These are phyloP conservation scores for Mus pahari DNA, from an alignment of 2,113 vertebrate species.

Conservation along the genomic window DNA sequence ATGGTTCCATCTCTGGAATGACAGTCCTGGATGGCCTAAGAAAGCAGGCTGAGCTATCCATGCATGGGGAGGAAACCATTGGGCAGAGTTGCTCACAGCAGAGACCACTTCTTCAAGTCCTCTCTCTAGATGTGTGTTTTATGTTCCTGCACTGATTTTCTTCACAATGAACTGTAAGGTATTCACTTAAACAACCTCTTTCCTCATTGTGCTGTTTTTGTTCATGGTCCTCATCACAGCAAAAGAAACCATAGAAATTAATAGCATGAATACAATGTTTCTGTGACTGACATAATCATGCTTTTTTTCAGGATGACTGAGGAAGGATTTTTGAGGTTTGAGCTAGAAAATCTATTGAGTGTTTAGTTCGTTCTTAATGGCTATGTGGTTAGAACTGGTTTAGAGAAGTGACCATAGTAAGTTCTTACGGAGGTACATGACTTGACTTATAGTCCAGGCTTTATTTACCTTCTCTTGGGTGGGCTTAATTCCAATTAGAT, in stretches of 20 bases:
- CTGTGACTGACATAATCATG: not conserved
- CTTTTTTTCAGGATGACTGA: not conserved
- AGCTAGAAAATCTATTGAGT: not conserved
- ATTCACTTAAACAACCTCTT: not conserved
- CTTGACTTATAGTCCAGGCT: not conserved
- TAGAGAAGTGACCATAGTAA: not conserved
- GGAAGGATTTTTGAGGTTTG: not conserved
- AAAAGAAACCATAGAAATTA: not conserved
- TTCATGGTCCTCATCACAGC: not conserved
- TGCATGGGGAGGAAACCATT: not conserved
- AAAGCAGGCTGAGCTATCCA: not conserved
- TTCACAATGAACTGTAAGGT: not conserved
- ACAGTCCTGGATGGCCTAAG: not conserved
- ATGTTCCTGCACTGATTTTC: not conserved
- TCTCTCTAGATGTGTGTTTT: not conserved
- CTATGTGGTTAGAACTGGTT: not conserved
- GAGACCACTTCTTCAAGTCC: not conserved
- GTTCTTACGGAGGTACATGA: not conserved
- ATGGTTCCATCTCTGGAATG: not conserved
- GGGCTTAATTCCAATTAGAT: not conserved
- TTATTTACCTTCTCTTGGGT: not conserved
- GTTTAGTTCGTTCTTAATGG: not conserved
- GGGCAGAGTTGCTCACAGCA: not conserved
- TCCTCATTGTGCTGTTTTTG: not conserved
- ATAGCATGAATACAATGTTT: not conserved